Evolutionary conservation across 2,888 invertebrate genomes (phyloP), one percentile per base, ranked within the genome.

Genomic region (Trichogramma evanescens): DNA sequence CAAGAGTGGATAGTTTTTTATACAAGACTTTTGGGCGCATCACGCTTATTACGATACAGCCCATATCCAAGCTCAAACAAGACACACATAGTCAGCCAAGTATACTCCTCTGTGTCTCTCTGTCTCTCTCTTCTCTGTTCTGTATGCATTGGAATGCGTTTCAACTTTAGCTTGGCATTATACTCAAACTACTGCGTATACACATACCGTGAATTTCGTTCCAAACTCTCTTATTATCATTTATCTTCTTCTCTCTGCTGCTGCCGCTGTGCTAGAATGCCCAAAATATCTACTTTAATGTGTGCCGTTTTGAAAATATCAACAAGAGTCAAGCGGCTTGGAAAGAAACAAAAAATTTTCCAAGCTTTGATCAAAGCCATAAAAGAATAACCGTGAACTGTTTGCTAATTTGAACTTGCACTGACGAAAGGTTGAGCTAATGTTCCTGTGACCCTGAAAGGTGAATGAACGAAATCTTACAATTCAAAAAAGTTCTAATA

Each of bases 261-360:
- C 26, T 26, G 26, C 26, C 26, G 26, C 26, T 26, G 26, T 26
- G 26, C 26, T 26, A 26, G 26, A 26, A 26, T 26, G 26, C 64
- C 61, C 54, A 54, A 64, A 64, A 64, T 64, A 64, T 63, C 64
- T 55, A 45, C 62, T 64, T 64, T 61, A 64, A 64, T 60, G 58
- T 54, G 43, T 48, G 50, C 43, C 60, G 59, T 63, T 60, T 61
- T 54, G 50, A 64, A 57, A 56, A 58, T 54, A 51, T 50, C 41
- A 4, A 44, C 7, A 10, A 1, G 42, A 46, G 55, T 50, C 9
- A 42, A 26, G 42, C 41, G 44, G 13, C 1, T 26, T 6, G 48
- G 49, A 48, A 44, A 42, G 6, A 4, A 46, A 46, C 5, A 8
- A 9, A 10, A 48, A 26, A 26, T 26, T 26, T 2, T 2, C 26